Percentiles rank a stretch among this genome's conserved stretches.
phyloP scores from a whole-genome alignment of 1,140 invertebrate species.

The Euschistus heros region DNA sequence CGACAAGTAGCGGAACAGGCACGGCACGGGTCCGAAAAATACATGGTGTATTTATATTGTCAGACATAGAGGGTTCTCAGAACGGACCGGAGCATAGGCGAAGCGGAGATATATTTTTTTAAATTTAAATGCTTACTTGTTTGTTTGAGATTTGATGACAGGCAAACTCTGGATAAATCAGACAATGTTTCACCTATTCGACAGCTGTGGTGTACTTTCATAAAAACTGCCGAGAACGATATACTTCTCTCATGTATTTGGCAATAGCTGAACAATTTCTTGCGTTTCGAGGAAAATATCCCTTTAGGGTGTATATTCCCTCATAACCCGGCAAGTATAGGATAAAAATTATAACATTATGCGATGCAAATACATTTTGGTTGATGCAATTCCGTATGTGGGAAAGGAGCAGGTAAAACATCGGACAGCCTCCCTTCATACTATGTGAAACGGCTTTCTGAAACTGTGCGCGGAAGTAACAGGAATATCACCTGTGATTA shows the following conservation, averaged over 20 bases:
- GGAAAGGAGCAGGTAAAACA: slow-evolving; percentile 1
- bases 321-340: slow-evolving; percentile 31
- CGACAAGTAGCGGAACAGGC: too few species aligned
- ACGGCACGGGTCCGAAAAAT: too few species aligned
- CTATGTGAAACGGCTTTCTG: slow-evolving; percentile 23
- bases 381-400: too few species aligned
- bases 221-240: slow-evolving; percentile 31
- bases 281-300: slow-evolving; percentile 35
- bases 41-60: too few species aligned
- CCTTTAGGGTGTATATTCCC: slow-evolving; percentile 37
- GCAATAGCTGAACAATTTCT: slow-evolving; percentile 34
- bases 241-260: slow-evolving; percentile 28
- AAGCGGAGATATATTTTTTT: too few species aligned
- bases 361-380: too few species aligned
- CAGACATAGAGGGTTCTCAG: too few species aligned
- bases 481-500: slow-evolving; percentile 37
- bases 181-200: slow-evolving; percentile 28
- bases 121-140: too few species aligned
- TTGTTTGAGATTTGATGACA: slow-evolving; percentile 34
- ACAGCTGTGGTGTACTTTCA: slow-evolving; percentile 30
- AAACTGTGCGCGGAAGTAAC: slow-evolving; percentile 28
- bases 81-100: too few species aligned
- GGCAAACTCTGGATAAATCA: slow-evolving; percentile 26
- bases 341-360: too few species aligned
- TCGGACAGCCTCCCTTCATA: slow-evolving; percentile 8